A percentile compares a stretch with the other conserved stretches of the same genome.
These are phyloP conservation scores for Dinomys branickii DNA, from an alignment of 2,113 vertebrate species.

Conservation along the genomic window DNA sequence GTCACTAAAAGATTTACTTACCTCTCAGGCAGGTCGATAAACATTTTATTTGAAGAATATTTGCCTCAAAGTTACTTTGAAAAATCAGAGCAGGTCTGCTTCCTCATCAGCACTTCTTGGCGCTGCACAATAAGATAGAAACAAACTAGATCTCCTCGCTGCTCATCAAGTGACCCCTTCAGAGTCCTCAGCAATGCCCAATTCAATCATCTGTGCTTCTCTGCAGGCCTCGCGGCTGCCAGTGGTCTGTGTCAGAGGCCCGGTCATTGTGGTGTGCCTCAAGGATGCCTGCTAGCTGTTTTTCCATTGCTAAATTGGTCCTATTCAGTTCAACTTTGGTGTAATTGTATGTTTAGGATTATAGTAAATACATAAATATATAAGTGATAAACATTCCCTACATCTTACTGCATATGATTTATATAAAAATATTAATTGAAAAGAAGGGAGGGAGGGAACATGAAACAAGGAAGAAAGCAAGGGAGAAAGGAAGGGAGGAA, in stretches of 20 bases:
- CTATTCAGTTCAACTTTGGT: conserved; percentile 1
- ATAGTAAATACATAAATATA: conserved; percentile 73
- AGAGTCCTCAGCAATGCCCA: not conserved
- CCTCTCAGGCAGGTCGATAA: not conserved
- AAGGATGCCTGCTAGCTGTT: not conserved
- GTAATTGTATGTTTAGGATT: conserved; percentile 77
- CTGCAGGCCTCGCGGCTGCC: not conserved
- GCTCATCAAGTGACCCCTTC: not conserved
- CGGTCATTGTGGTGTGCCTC: not conserved
- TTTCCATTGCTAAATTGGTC: conserved; percentile 41
- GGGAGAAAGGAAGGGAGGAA: not conserved
- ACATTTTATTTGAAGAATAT: not conserved
- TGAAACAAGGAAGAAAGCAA: not conserved
- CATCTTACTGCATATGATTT: not conserved
- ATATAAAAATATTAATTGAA: not conserved
- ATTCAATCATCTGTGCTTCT: not conserved
- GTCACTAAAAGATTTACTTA: not conserved
- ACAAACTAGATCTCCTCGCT: not conserved
- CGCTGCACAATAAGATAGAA: not conserved
- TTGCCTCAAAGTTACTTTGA: conserved; percentile 4
- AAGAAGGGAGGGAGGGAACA: not conserved
- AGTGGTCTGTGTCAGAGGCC: not conserved
- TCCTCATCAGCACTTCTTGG: not conserved
- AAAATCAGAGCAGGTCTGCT: not conserved
- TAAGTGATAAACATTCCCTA: conserved; percentile 64